Evolutionary conservation across 2,888 invertebrate species (phyloP).

Genomic region (Metallyticus violacea): DNA sequence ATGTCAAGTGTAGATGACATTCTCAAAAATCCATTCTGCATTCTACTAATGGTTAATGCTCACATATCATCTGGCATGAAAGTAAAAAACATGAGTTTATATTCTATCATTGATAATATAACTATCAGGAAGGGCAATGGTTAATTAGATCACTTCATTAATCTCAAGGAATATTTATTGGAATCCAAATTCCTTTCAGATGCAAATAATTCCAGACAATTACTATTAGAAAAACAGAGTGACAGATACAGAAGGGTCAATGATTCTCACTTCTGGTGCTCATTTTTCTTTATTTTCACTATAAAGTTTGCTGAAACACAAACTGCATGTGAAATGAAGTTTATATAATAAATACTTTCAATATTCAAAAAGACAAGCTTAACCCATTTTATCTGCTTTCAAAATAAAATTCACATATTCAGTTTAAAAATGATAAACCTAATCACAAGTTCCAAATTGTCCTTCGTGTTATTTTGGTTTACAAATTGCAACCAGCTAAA

Average conservation of each 20-base stretch:
- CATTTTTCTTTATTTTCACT: not conserved
- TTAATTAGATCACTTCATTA: not conserved
- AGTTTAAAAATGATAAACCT: not conserved
- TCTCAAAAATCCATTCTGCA: no score
- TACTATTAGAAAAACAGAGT: not conserved
- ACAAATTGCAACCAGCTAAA: not conserved
- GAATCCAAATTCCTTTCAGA: not conserved
- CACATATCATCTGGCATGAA: no score
- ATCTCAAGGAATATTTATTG: constrained; percentile 10
- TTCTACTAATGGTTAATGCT: no score
- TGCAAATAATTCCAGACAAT: not conserved
- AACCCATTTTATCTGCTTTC: not conserved
- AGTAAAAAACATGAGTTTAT: no score
- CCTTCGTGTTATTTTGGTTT: no score
- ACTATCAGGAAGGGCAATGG: no score
- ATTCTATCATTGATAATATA: no score
- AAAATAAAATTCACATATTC: not conserved
- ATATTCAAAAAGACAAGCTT: not conserved
- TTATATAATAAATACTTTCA: not conserved
- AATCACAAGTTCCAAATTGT: not conserved
- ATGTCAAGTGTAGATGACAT: no score
- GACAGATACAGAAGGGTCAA: not conserved
- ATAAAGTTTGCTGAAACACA: not conserved
- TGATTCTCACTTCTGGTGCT: not conserved
- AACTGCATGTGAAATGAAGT: not conserved